Base-by-base conservation (phyloP, 2,797 vertebrate genomes). In the Peromyscus aztecus region DNA sequence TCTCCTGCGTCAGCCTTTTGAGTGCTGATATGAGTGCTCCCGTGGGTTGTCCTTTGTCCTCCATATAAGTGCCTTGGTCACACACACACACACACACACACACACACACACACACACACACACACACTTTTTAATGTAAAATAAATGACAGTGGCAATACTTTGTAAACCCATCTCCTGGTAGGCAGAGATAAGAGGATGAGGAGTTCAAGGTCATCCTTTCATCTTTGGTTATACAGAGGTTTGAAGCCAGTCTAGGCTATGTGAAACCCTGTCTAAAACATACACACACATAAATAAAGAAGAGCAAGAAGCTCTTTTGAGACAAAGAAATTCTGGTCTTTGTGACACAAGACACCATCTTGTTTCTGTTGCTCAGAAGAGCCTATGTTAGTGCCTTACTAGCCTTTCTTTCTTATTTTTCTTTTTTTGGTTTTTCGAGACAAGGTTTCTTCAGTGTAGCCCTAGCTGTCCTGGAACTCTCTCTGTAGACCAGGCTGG, bases 271-370 rank as follows among this genome's bases (percentile, higher is more conserved):
- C 52, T 55, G 52, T 55, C 52, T 55, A 17, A 55, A 55, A 77
- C 40, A 40, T 24, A 76, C 46, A 31, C 14, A 31, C 49, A 61
- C 21, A 61, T 21, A 61, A 55, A 86, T 21, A 67, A 40, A 63
- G 24, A 40, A 52, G 6, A 55, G 11, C 63, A 86, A 37, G 63
- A 46, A 69, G 87, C n/a, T 96, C 17, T 59, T 59, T 59, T 59
- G 57, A 59, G 57, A 59, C 57, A 59, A 55, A 55, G 52, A 55
- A 94, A 78, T 89, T 82, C 24, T 92, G 37, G 61, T 83, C 52
- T 89, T 13, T 89, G 23, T 92, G 52, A 96, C 46, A 85, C n/a
- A 92, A 89, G 84, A 84, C 73, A 37, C 24, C 73, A 89, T 84
- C 43, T 43, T 85, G 34, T 71, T 84, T 80, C 90, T 94, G 9